Percentiles rank a stretch among this genome's conserved stretches.
Evolutionary conservation across 2,113 vertebrate species (phyloP).

Genomic region (Camelus dromedarius): DNA sequence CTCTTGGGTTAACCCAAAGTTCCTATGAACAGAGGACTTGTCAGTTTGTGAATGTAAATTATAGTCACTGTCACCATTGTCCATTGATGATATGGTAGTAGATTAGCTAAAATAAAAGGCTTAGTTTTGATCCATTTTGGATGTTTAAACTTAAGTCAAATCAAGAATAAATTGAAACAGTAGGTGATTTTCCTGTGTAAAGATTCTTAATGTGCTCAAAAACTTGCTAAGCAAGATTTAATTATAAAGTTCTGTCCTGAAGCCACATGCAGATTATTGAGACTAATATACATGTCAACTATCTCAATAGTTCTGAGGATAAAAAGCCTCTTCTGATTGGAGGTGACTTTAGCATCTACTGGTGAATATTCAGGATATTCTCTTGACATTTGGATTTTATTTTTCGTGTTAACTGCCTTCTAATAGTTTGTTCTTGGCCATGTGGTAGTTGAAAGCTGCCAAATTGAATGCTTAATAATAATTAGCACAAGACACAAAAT

Average conservation of each 20-base stretch:
- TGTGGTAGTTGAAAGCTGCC: background rate
- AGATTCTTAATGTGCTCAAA: constrained; percentile 4
- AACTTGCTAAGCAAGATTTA: background rate
- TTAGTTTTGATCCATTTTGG: constrained; percentile 50
- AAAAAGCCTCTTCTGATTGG: background rate
- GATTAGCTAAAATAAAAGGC: background rate
- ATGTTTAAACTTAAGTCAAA: constrained; percentile 33
- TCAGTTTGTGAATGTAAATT: background rate
- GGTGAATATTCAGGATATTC: background rate
- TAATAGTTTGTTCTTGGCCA: background rate
- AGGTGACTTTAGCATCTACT: background rate
- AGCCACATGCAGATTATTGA: background rate
- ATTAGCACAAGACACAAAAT: background rate
- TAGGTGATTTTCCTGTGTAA: constrained; percentile 16
- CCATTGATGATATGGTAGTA: background rate
- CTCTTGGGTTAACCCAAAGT: background rate
- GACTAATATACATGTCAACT: background rate
- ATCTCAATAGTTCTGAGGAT: background rate
- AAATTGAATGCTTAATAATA: background rate
- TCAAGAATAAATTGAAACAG: background rate
- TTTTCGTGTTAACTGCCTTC: background rate
- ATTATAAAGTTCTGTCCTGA: background rate
- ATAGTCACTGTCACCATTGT: background rate
- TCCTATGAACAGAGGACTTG: background rate
- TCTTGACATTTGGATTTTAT: constrained; percentile 28